Evolutionary conservation across 2,113 vertebrate species (phyloP).

Genomic region (Chlorodrepanis virens): DNA sequence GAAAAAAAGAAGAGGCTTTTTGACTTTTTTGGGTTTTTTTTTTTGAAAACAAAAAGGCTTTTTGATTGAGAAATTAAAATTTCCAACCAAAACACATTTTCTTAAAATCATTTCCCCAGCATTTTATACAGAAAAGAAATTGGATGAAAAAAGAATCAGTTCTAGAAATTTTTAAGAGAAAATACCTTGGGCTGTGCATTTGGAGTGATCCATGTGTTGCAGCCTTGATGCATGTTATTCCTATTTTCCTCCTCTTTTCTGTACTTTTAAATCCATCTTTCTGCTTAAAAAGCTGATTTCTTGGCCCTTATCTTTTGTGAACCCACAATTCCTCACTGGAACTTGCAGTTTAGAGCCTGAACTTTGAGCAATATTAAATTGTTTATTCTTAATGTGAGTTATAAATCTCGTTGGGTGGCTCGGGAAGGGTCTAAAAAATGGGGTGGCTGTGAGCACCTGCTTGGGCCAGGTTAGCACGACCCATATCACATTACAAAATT

Average conservation of each 20-base stretch:
- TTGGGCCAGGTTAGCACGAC: background rate
- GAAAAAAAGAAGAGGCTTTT: background rate
- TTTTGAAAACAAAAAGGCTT: background rate
- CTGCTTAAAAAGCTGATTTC: background rate
- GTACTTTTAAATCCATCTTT: background rate
- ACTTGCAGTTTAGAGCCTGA: background rate
- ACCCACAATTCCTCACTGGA: rapidly evolving
- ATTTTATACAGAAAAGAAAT: rapidly evolving
- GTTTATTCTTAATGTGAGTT: too few relatives aligned
- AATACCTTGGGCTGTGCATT: background rate
- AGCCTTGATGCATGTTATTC: rapidly evolving
- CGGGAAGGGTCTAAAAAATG: background rate
- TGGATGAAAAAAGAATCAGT: background rate
- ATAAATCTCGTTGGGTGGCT: background rate
- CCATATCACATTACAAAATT: rapidly evolving
- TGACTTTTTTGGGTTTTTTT: background rate
- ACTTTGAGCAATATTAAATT: too few relatives aligned
- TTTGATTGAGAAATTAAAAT: background rate
- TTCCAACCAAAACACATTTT: background rate
- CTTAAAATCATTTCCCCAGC: background rate
- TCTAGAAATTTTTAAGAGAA: background rate
- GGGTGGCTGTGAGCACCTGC: background rate
- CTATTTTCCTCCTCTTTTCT: background rate
- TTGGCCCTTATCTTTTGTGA: rapidly evolving
- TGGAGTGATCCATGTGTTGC: background rate